Conservation (phyloP, 2,888 invertebrate genomes). For the Alloplasta piceator region DNA sequence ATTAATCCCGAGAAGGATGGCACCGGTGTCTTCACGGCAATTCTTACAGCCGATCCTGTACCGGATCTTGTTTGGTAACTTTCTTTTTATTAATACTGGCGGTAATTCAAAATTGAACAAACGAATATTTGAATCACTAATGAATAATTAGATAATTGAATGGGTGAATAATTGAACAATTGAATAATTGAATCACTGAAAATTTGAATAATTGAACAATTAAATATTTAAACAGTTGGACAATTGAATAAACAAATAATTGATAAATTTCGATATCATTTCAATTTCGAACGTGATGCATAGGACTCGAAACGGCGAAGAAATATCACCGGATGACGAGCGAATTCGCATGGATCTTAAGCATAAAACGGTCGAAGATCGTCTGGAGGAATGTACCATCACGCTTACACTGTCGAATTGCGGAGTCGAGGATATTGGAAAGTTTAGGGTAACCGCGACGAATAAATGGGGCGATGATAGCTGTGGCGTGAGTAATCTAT, state of each 20-base stretch:
- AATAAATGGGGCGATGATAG: constrained; percentile 92
- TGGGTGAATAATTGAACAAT: no score
- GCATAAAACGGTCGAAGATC: constrained; percentile 89
- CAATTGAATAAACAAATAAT: no score
- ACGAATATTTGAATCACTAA: no score
- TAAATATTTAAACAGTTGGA: no score
- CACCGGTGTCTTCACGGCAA: constrained; percentile 88
- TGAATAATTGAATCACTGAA: not conserved
- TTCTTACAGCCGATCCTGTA: constrained; percentile 94
- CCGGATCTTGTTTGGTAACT: constrained; percentile 93
- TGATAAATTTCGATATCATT: no score
- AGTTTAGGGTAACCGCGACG: constrained; percentile 91
- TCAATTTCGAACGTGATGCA: constrained; percentile 44
- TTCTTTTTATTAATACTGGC: not conserved
- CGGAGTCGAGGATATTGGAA: constrained; percentile 89
- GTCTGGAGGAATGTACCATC: constrained; percentile 92
- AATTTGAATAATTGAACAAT: no score
- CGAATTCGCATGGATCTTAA: constrained; percentile 87
- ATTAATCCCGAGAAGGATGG: constrained; percentile 89
- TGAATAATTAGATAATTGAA: no score
- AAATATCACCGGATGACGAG: constrained; percentile 86
- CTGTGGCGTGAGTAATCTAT: constrained; percentile 85
- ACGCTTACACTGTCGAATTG: constrained; percentile 91
- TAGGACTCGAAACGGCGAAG: constrained; percentile 89
- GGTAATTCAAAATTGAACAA: no score